A percentile compares a stretch with the other conserved stretches of the same genome.
phyloP scores from a whole-genome alignment of 2,797 vertebrate genomes.

The Chelidonichthys spinosus region DNA sequence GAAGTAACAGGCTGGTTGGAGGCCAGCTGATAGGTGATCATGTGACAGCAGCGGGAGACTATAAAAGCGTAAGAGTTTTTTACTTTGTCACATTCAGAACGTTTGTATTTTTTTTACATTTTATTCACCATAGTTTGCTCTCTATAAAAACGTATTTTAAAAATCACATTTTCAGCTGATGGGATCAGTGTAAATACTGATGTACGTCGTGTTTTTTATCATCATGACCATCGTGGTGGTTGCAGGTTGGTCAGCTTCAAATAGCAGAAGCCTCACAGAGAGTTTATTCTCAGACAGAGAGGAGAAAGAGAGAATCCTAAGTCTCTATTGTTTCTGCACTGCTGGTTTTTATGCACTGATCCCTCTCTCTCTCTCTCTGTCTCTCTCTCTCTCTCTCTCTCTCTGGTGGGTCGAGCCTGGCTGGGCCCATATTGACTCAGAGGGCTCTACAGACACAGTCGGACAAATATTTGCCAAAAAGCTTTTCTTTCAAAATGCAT shows the following conservation, averaged over 20 bases:
- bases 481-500: constrained; percentile 80
- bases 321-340: constrained; percentile 76
- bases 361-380: constrained; percentile 17
- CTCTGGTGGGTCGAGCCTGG: constrained; percentile 53
- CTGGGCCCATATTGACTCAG: constrained; percentile 77
- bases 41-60: no score
- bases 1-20: no score
- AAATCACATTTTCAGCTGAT: background rate
- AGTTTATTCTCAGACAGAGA: constrained; percentile 54
- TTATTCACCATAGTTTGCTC: background rate
- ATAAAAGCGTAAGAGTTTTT: no score
- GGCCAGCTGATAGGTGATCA: no score
- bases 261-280: background rate
- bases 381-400: constrained; percentile 4
- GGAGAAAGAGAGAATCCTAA: constrained; percentile 55
- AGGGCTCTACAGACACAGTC: constrained; percentile 72
- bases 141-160: background rate
- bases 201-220: background rate
- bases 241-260: constrained; percentile 7
- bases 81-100: no score
- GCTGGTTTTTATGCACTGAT: constrained; percentile 72
- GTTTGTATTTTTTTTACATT: background rate
- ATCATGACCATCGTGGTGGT: background rate
- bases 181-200: background rate
- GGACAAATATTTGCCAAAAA: constrained; percentile 85